Percentiles rank a stretch among this genome's conserved stretches.
phyloP scores from a whole-genome alignment of 1,140 invertebrate species.

The Reticulitermes speratus region DNA sequence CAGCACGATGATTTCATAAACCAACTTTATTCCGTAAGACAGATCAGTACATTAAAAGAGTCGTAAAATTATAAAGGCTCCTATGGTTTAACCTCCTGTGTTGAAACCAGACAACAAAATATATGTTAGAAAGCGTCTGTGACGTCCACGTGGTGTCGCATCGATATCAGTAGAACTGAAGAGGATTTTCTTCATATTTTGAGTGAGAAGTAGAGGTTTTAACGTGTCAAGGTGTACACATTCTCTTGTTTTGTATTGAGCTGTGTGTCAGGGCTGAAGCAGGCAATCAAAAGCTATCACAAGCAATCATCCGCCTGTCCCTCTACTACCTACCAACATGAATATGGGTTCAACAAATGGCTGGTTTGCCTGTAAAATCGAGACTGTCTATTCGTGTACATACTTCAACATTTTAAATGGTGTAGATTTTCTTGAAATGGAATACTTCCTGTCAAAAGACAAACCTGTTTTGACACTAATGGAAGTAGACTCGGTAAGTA shows the following conservation, averaged over 20 bases:
- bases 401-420: neutral
- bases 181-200: neutral
- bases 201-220: neutral
- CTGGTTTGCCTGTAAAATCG: neutral
- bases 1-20: too few relatives aligned
- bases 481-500: neutral
- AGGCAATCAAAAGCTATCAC: slow-evolving; percentile 4
- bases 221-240: neutral
- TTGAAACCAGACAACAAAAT: neutral
- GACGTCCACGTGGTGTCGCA: neutral
- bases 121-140: neutral
- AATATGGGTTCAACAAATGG: neutral
- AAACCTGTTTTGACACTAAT: neutral
- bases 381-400: neutral
- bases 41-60: too few relatives aligned
- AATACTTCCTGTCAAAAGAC: neutral
- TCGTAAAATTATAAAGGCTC: too few relatives aligned
- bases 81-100: too few relatives aligned
- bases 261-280: neutral
- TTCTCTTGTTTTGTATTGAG: neutral
- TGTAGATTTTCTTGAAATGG: neutral
- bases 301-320: neutral
- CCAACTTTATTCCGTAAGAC: too few relatives aligned
- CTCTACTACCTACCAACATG: neutral
- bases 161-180: neutral